Conservation (phyloP, 1,140 invertebrate genomes). For the Megalopta genalis region DNA sequence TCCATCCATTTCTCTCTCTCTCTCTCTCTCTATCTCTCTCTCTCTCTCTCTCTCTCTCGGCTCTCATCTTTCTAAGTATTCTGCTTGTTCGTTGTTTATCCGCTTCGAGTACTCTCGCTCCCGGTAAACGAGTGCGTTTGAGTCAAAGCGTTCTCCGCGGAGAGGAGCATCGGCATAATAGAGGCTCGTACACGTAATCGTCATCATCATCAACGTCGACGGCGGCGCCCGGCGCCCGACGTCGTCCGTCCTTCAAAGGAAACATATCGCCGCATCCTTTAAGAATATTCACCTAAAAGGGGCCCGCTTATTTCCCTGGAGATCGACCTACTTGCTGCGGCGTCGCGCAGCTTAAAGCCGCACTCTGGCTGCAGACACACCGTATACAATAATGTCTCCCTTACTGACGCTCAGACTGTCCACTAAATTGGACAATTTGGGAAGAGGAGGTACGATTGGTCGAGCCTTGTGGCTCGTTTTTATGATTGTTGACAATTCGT, state of each 20-base stretch:
- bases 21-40: no score
- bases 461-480: no score
- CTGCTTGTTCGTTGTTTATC: not conserved
- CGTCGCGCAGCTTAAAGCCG: not conserved
- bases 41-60: not conserved
- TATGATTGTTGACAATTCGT: no score
- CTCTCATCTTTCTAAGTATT: slow-evolving; percentile 26
- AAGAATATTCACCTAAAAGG: slow-evolving; percentile 20
- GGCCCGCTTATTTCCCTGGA: slow-evolving; percentile 32
- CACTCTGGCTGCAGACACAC: not conserved
- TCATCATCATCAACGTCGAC: not conserved
- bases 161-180: not conserved
- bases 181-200: slow-evolving; percentile 9
- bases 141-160: not conserved
- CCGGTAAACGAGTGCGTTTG: slow-evolving; percentile 2
- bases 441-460: no score
- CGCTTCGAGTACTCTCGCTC: not conserved
- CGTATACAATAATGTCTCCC: no score
- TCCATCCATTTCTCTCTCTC: not conserved
- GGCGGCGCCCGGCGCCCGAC: not conserved
- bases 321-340: not conserved
- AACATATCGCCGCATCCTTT: slow-evolving; percentile 15
- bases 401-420: no score
- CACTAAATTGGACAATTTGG: no score
- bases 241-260: slow-evolving; percentile 5